Evolutionary conservation across 2,888 invertebrate species (phyloP).

Genomic region (Nycteola revayana): DNA sequence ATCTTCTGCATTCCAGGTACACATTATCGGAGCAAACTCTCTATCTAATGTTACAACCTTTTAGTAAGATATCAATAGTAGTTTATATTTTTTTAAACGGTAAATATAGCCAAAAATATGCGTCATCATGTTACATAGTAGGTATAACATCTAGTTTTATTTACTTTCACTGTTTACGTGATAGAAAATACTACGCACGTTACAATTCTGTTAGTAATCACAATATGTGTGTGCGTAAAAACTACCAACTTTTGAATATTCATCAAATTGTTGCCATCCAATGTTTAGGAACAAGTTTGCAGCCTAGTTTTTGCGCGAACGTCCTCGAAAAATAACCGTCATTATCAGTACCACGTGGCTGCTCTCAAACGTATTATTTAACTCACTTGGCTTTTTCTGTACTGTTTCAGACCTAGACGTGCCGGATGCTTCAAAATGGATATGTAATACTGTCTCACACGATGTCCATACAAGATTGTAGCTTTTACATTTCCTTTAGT

Average conservation of each 20-base stretch:
- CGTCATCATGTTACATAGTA: no score
- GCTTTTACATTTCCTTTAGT: slow-evolving; percentile 17
- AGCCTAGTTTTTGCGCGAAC: slow-evolving; percentile 58
- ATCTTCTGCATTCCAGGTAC: slow-evolving; percentile 17
- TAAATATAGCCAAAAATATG: no score
- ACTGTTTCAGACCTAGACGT: slow-evolving; percentile 17
- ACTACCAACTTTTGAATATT: slow-evolving; percentile 42
- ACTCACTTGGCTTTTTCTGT: slow-evolving; percentile 29
- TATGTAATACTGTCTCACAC: slow-evolving; percentile 12
- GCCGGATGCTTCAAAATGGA: slow-evolving; percentile 32
- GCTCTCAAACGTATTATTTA: slow-evolving; percentile 47
- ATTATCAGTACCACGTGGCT: slow-evolving; percentile 48
- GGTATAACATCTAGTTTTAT: slow-evolving; percentile 28
- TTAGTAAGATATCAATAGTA: no score
- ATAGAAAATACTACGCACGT: slow-evolving; percentile 13
- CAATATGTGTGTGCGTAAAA: slow-evolving; percentile 33
- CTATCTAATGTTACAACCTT: no score
- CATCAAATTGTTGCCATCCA: slow-evolving; percentile 28
- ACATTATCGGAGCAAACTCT: slow-evolving; percentile 23
- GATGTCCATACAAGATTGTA: slow-evolving; percentile 15
- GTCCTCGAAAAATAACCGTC: slow-evolving; percentile 78
- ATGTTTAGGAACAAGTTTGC: slow-evolving; percentile 55
- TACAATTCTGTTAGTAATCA: slow-evolving; percentile 31
- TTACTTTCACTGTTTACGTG: slow-evolving; percentile 41
- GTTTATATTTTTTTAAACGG: no score